Conservation (phyloP, 2,113 vertebrate species). For the Uria aalge region DNA sequence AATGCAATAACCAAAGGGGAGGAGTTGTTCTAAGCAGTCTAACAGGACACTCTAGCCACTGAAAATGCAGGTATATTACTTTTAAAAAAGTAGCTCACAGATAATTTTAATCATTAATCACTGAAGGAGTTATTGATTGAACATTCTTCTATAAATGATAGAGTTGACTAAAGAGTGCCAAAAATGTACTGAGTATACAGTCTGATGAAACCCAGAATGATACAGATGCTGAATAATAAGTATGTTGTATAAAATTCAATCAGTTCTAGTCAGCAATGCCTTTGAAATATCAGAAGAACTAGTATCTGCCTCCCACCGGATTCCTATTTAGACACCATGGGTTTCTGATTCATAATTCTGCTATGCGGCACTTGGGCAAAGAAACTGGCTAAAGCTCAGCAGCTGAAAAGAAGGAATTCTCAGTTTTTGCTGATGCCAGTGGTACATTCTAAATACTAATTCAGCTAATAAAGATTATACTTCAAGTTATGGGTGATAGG, state of each 20-base stretch:
- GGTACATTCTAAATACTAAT: neutral
- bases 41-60: neutral
- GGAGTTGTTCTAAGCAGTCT: neutral
- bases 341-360: neutral
- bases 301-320: neutral
- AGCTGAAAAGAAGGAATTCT: neutral
- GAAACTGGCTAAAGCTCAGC: neutral
- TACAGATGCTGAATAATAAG: neutral
- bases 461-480: constrained; percentile 18
- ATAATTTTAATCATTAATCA: neutral
- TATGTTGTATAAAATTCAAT: neutral
- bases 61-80: neutral
- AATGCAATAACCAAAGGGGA: neutral
- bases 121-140: neutral
- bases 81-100: neutral
- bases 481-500: constrained; percentile 1
- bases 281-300: neutral
- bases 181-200: neutral
- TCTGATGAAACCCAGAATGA: neutral
- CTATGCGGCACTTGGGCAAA: neutral
- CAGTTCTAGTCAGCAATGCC: neutral
- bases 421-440: neutral
- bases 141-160: neutral
- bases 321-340: neutral
- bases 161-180: neutral